A percentile compares a stretch with the other conserved stretches of the same genome.
phyloP scores from a whole-genome alignment of 92 coral and sea anemone genomes.

The Galaxea fascicularis region DNA sequence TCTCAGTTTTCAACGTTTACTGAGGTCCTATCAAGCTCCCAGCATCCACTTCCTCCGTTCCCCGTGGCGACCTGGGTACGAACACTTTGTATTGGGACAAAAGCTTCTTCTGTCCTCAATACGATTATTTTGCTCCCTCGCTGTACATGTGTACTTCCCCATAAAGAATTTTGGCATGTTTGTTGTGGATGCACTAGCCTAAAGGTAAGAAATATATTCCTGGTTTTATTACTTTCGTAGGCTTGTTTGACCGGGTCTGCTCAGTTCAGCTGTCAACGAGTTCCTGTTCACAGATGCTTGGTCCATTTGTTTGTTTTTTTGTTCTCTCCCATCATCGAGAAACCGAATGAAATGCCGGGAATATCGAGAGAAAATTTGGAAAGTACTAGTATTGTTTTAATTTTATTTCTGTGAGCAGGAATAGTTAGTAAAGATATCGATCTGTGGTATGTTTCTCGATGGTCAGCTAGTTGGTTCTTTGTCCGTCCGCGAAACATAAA shows the following conservation, averaged over 20 bases:
- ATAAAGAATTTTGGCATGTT: background rate
- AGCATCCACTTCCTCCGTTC: background rate
- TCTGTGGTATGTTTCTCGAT: background rate
- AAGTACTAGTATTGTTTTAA: background rate
- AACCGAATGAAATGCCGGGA: background rate
- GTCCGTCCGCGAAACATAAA: background rate
- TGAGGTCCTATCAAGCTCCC: no score
- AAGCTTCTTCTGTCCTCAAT: no score
- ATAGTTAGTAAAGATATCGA: background rate
- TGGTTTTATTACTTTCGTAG: background rate
- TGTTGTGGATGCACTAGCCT: background rate
- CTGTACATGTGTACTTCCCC: no score
- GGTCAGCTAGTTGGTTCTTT: background rate
- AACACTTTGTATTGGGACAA: background rate
- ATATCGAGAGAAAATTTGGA: background rate
- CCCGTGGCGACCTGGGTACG: constrained; percentile 2
- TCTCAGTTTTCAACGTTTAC: no score
- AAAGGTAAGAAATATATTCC: constrained; percentile 15
- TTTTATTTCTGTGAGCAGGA: background rate
- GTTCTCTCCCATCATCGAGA: background rate
- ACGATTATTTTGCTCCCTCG: background rate
- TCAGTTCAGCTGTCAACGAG: constrained; percentile 1
- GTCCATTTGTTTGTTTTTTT: background rate
- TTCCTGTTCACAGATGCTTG: background rate
- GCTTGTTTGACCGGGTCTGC: background rate